Evolutionary conservation across 2,888 invertebrate genomes (phyloP).

Genomic region (Macrosoma leucophasiata): DNA sequence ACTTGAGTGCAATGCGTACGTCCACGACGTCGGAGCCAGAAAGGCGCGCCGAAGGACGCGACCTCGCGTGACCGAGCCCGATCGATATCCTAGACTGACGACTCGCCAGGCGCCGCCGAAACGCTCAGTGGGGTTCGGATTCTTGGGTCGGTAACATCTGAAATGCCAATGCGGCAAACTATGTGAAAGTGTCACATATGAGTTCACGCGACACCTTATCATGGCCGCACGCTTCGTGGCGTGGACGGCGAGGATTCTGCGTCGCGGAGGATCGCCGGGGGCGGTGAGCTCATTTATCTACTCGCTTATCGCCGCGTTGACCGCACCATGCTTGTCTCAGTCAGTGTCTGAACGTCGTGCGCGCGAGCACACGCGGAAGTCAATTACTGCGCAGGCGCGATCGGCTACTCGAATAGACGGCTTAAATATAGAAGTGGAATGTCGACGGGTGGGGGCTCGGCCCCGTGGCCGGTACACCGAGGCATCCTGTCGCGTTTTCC

Average conservation of each 20-base stretch:
- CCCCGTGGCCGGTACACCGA: constrained; percentile 84
- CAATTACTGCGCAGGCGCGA: constrained; percentile 67
- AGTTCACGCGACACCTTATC: constrained; percentile 28
- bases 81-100: constrained; percentile 61
- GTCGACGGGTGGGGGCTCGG: constrained; percentile 76
- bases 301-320: constrained; percentile 58
- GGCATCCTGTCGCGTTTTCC: constrained; percentile 70
- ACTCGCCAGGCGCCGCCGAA: constrained; percentile 40
- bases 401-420: constrained; percentile 68
- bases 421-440: constrained; percentile 70
- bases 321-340: constrained; percentile 58
- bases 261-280: constrained; percentile 66
- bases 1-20: constrained; percentile 8
- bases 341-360: constrained; percentile 66
- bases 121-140: constrained; percentile 56
- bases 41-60: constrained; percentile 74
- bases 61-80: constrained; percentile 64
- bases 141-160: constrained; percentile 57
- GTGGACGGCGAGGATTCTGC: constrained; percentile 64
- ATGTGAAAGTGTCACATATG: constrained; percentile 19
- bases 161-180: constrained; percentile 25
- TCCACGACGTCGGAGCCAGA: constrained; percentile 39
- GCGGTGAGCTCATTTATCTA: constrained; percentile 71
- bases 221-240: constrained; percentile 59
- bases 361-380: constrained; percentile 73